phyloP scores from a whole-genome alignment of 2,797 vertebrate species.

The Onychomys leucogaster region DNA sequence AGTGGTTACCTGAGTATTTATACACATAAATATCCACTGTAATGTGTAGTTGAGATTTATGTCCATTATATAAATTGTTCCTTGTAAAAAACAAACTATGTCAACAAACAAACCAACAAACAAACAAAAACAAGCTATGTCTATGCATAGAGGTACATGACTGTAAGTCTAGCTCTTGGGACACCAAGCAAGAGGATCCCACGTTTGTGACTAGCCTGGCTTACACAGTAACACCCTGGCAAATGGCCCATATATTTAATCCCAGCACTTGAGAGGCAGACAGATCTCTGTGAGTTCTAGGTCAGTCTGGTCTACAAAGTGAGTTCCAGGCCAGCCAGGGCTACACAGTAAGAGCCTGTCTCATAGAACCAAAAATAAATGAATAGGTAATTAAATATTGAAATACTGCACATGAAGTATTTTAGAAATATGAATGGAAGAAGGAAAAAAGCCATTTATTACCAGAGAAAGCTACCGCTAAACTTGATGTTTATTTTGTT shows the following conservation, averaged over 20 bases:
- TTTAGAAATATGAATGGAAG: neutral
- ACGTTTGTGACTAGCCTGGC: neutral
- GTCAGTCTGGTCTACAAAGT: neutral
- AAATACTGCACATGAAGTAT: neutral
- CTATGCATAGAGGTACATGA: neutral
- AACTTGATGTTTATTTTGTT: neutral
- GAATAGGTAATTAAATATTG: neutral
- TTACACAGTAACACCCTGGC: neutral
- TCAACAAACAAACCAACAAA: too few species aligned
- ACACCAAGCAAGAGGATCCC: neutral
- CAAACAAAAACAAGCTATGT: constrained; percentile 18
- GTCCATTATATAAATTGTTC: neutral
- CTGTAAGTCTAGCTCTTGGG: neutral
- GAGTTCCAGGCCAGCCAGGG: neutral
- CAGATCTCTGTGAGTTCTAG: neutral
- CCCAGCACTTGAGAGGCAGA: neutral
- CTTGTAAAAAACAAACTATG: constrained; percentile 30
- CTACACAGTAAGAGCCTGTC: neutral
- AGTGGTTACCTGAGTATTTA: neutral
- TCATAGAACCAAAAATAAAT: neutral
- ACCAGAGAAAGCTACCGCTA: neutral
- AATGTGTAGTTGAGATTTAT: neutral
- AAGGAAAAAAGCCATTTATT: neutral
- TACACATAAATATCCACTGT: neutral
- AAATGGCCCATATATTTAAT: neutral